Conservation (phyloP, 1,140 invertebrate genomes). For the Leptinotarsa undecemlineata region DNA sequence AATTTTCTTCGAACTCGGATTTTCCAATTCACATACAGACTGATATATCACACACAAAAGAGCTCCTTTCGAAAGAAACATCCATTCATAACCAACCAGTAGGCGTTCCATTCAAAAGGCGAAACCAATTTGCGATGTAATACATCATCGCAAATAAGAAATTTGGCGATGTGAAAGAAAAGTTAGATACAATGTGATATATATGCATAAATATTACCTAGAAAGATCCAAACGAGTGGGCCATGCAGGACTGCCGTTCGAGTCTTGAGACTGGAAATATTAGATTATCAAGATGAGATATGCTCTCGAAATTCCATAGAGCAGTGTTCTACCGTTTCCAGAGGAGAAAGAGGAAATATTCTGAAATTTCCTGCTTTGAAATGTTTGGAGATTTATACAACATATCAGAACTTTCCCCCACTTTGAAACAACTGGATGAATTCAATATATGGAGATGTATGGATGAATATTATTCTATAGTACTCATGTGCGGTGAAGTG, state of each 20-base stretch:
- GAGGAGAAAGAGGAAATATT: too few relatives aligned
- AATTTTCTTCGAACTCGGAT: too few relatives aligned
- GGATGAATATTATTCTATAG: too few relatives aligned
- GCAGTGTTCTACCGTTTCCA: neutral
- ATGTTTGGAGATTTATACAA: too few relatives aligned
- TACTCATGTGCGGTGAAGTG: too few relatives aligned
- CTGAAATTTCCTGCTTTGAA: too few relatives aligned
- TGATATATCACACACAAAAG: neutral
- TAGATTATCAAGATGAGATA: neutral
- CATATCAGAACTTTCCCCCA: too few relatives aligned
- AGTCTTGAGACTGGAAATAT: neutral
- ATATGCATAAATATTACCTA: conserved; percentile 6
- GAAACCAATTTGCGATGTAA: neutral
- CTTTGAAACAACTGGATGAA: too few relatives aligned
- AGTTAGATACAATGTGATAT: neutral
- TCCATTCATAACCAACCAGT: neutral
- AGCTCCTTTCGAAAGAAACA: neutral
- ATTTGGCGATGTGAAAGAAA: neutral
- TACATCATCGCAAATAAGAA: neutral
- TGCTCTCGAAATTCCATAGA: neutral
- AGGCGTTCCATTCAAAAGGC: neutral
- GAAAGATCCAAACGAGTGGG: neutral
- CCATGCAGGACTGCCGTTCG: neutral
- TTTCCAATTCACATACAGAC: neutral
- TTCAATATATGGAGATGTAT: too few relatives aligned